Conservation (phyloP, 2,888 invertebrate species). For the Drosophila affinis region DNA sequence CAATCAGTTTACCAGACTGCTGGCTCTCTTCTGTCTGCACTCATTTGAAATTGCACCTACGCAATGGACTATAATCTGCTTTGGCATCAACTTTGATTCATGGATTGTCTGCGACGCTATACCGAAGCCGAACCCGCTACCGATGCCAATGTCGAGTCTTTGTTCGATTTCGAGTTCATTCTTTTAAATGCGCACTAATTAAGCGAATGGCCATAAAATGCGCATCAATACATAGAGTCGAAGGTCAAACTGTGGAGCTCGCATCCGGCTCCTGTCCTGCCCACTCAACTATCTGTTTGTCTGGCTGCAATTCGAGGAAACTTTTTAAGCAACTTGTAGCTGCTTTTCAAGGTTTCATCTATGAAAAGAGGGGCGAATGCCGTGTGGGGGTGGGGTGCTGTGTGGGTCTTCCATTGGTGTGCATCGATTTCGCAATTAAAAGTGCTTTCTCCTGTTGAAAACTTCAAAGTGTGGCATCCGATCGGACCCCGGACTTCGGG, state of each 20-base stretch:
- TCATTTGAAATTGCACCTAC: constrained; percentile 10
- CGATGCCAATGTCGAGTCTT: not conserved
- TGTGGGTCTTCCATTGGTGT: not conserved
- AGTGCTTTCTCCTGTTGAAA: constrained; percentile 21
- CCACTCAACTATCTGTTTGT: constrained; percentile 1
- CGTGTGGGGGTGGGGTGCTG: constrained; percentile 4
- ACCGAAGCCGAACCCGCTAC: no score
- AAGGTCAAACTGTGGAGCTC: constrained; percentile 41
- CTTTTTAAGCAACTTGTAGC: constrained; percentile 36
- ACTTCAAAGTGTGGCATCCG: constrained; percentile 15
- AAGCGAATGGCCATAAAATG: constrained; percentile 34
- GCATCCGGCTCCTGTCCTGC: not conserved
- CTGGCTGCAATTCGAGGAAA: constrained; percentile 20
- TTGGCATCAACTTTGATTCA: constrained; percentile 4
- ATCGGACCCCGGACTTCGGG: not conserved
- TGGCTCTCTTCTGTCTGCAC: not conserved
- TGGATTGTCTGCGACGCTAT: constrained; percentile 5
- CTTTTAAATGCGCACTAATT: constrained; percentile 57
- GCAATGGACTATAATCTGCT: constrained; percentile 15
- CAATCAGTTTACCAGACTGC: not conserved
- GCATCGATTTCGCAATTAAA: constrained; percentile 45
- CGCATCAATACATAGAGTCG: constrained; percentile 38
- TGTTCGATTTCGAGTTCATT: constrained; percentile 2
- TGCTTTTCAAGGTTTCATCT: constrained; percentile 24
- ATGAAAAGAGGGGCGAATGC: not conserved